Percentiles rank a stretch among this genome's conserved stretches.
phyloP scores from a whole-genome alignment of 2,888 invertebrate genomes.

The Aleiodes testaceus region DNA sequence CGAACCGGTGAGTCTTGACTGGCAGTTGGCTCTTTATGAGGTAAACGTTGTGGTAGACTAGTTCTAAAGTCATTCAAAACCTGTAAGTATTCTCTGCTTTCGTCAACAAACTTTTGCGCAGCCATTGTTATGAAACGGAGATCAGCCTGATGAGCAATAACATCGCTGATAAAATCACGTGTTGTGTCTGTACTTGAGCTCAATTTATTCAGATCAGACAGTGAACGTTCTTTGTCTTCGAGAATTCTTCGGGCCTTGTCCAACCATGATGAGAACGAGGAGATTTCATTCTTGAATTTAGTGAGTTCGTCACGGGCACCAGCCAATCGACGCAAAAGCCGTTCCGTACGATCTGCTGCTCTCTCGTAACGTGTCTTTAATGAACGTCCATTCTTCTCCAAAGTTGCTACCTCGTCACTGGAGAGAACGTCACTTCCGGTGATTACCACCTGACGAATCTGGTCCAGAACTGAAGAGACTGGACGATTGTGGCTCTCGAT shows the following conservation, averaged over 20 bases:
- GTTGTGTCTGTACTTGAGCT: constrained; percentile 85
- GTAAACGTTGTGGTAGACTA: constrained; percentile 85
- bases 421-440: constrained; percentile 94
- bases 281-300: constrained; percentile 87
- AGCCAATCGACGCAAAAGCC: constrained; percentile 83
- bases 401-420: constrained; percentile 89
- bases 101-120: constrained; percentile 96
- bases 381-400: constrained; percentile 90
- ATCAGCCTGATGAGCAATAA: constrained; percentile 97
- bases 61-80: constrained; percentile 92
- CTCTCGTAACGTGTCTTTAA: constrained; percentile 88
- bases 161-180: constrained; percentile 91
- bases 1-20: constrained; percentile 85
- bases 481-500: constrained; percentile 89
- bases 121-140: constrained; percentile 96
- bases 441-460: constrained; percentile 90
- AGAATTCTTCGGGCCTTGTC: constrained; percentile 85
- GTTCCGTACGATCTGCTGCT: constrained; percentile 86
- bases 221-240: constrained; percentile 88
- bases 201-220: constrained; percentile 84
- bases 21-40: constrained; percentile 82
- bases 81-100: constrained; percentile 91
- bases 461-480: constrained; percentile 89
- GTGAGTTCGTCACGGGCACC: constrained; percentile 91
- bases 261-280: constrained; percentile 89